These are phyloP conservation scores for Scaptomyza montana DNA, from an alignment of 1,140 invertebrate species.

Conservation along the genomic window DNA sequence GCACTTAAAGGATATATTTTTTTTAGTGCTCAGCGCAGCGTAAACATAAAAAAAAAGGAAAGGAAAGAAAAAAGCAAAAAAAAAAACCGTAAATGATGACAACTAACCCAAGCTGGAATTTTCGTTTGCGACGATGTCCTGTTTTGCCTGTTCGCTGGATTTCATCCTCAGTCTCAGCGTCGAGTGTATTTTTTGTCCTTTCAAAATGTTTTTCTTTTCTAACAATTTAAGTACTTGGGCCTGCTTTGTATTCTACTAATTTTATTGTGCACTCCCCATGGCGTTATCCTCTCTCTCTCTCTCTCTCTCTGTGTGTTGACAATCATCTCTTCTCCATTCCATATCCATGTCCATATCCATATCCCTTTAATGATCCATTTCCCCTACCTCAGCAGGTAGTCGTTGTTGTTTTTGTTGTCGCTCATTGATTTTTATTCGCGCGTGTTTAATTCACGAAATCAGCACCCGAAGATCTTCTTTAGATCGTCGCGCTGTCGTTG, in stretches of 20 bases:
- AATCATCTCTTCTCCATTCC: conserved; percentile 48
- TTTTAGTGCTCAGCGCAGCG: conserved; percentile 51
- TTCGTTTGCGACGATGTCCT: conserved; percentile 23
- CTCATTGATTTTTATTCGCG: conserved; percentile 77
- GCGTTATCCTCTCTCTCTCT: no score
- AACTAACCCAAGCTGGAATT: conserved; percentile 57
- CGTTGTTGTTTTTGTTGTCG: conserved; percentile 11
- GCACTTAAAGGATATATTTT: conserved; percentile 77
- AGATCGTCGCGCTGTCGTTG: conserved; percentile 42
- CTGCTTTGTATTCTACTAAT: conserved; percentile 66
- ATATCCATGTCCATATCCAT: conserved; percentile 46
- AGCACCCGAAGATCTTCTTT: conserved; percentile 69
- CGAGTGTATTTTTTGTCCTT: conserved; percentile 73
- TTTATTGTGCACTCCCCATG: conserved; percentile 56
- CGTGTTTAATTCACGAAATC: conserved; percentile 79
- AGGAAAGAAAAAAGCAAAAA: conserved; percentile 22
- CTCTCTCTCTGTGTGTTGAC: conserved; percentile 48
- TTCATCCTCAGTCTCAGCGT: conserved; percentile 12
- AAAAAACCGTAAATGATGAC: conserved; percentile 66
- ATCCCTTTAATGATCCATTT: conserved; percentile 41
- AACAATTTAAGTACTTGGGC: conserved; percentile 72
- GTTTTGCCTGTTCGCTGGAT: conserved; percentile 12
- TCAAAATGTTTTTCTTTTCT: conserved; percentile 81
- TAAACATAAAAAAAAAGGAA: no score
- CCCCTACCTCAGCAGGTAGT: conserved; percentile 51